A percentile compares a stretch with the other conserved stretches of the same genome.
These are phyloP conservation scores for Semnopithecus entellus DNA, from an alignment of 2,113 vertebrate genomes.

Conservation along the genomic window DNA sequence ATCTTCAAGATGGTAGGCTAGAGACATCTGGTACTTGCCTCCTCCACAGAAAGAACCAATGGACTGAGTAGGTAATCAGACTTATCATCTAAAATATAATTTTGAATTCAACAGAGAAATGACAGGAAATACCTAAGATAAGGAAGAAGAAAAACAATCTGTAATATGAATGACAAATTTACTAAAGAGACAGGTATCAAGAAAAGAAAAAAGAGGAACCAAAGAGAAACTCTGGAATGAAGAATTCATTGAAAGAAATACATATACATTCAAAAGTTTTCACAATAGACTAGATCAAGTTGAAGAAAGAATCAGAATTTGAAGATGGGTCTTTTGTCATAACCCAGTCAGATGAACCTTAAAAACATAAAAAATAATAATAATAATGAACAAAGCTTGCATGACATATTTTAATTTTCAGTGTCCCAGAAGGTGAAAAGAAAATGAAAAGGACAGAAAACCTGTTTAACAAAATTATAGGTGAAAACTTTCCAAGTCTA, in stretches of 20 bases:
- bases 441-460: not conserved
- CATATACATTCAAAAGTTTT: not conserved
- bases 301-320: not conserved
- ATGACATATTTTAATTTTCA: not conserved
- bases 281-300: not conserved
- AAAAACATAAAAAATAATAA: no score
- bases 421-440: not conserved
- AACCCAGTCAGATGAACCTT: not conserved
- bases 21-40: not conserved
- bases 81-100: no score
- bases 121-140: not conserved
- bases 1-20: not conserved
- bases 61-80: not conserved
- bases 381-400: not conserved
- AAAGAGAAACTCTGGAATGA: not conserved
- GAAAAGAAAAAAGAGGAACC: not conserved
- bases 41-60: not conserved
- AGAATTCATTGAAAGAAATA: not conserved
- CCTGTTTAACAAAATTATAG: not conserved
- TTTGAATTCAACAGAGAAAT: not conserved
- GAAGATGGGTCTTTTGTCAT: not conserved
- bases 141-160: not conserved
- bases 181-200: not conserved
- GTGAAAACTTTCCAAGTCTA: not conserved
- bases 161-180: not conserved